Evolutionary conservation across 1,140 invertebrate species (phyloP), one percentile per base, ranked within the genome.

Genomic region (Colletes gigas): DNA sequence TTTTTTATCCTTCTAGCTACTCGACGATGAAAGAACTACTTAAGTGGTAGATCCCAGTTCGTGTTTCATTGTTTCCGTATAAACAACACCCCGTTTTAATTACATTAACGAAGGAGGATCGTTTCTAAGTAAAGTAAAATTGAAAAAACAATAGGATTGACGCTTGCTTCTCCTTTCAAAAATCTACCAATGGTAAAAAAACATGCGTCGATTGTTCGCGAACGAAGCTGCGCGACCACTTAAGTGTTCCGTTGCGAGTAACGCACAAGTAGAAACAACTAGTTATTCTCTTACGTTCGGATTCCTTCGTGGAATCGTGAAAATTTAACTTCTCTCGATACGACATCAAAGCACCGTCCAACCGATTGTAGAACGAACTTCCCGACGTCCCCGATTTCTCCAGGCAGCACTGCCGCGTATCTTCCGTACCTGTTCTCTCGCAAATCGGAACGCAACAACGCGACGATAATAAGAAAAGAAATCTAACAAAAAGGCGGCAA

Each of bases 211-310:
- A 21, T 62, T 1, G 39, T 39, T n/a, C 5, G 17, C 9, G 0
- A 30, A 54, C 3, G 9, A 14, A 44, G 21, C 19, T 39, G 30
- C 67, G 9, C 8, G 3, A 50, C 70, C 71, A 52, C 62, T 74
- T n/a, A 17, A 60, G 71, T 10, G 30, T 52, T 60, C 71, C 4
- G n/a, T 17, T n/a, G 71, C 62, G 54, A 74, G 77, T 52, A 52
- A 59, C 62, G 41, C 55, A n/a, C 72, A 59, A 72, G 39, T 78
- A 80, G 71, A 80, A 80, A 80, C 70, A 73, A 60, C 54, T 66
- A 80, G 9, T 74, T 80, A 80, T 80, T 67, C 54, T 47, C 78
- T 67, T 80, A 80, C 70, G 70, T 74, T 66, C 14, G 62, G 63
- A 66, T 74, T 62, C 70, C 54, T 73, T 66, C 5, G 60, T 39